Evolutionary conservation across 2,888 invertebrate species (phyloP).

Genomic region (Thera britannica): DNA sequence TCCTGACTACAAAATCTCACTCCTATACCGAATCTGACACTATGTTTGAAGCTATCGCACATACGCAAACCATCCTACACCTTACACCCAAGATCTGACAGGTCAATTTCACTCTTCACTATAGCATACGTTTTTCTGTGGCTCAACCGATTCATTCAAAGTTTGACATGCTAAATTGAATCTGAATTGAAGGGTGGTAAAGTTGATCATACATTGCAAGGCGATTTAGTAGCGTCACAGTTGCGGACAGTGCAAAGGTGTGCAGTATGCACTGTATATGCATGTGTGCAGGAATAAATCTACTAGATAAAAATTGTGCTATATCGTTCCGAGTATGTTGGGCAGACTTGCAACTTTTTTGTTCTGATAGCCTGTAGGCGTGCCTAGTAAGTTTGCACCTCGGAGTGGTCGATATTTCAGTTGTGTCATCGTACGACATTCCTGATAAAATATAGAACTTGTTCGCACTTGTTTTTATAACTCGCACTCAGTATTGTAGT

Average conservation of each 20-base stretch:
- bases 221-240: conserved; percentile 11
- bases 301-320: conserved; percentile 83
- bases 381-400: conserved; percentile 82
- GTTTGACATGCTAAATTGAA: neutral
- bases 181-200: conserved; percentile 1
- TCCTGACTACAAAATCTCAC: neutral
- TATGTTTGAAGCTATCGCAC: neutral
- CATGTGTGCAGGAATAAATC: conserved; percentile 73
- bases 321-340: conserved; percentile 59
- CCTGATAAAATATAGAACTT: conserved; percentile 58
- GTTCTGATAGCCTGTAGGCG: conserved; percentile 76
- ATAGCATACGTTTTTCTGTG: neutral
- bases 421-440: conserved; percentile 70
- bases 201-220: neutral
- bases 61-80: neutral
- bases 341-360: conserved; percentile 63
- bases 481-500: conserved; percentile 27
- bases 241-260: conserved; percentile 8
- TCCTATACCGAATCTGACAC: neutral
- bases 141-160: neutral
- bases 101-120: neutral
- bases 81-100: neutral
- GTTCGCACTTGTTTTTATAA: conserved; percentile 48
- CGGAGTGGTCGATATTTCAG: conserved; percentile 81
- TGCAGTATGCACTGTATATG: conserved; percentile 47